phyloP scores from a whole-genome alignment of 2,888 invertebrate genomes.

The Scaptomyza caliginosa region DNA sequence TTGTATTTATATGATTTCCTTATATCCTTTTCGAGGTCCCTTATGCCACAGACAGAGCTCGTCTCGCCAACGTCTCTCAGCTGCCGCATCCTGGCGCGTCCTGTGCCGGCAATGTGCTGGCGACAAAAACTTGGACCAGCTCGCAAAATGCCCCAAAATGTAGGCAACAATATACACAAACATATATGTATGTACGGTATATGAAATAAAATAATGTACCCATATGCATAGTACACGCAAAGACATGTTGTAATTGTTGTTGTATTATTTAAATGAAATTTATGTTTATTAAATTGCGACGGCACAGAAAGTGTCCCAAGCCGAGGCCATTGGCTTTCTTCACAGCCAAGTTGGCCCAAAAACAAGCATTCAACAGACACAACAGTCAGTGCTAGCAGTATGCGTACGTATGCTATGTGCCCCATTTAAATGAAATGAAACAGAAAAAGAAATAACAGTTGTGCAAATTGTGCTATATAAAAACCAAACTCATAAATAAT shows the following conservation, averaged over 20 bases:
- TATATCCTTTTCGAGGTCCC: constrained; percentile 54
- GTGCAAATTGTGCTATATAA: neutral
- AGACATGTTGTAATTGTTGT: constrained; percentile 36
- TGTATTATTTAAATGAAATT: constrained; percentile 67
- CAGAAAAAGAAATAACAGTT: neutral
- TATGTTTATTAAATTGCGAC: constrained; percentile 73
- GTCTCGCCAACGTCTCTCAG: constrained; percentile 48
- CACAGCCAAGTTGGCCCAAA: constrained; percentile 9
- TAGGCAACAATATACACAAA: constrained; percentile 49
- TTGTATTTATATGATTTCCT: constrained; percentile 76
- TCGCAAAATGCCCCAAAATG: constrained; percentile 22
- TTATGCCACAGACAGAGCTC: constrained; percentile 12
- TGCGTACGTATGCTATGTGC: constrained; percentile 9
- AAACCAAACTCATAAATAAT: neutral
- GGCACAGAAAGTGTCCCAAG: constrained; percentile 38
- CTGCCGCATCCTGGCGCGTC: constrained; percentile 4
- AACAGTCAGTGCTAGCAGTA: constrained; percentile 2
- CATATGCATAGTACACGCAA: constrained; percentile 42
- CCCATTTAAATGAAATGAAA: constrained; percentile 9
- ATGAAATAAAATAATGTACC: constrained; percentile 62
- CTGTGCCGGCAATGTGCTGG: constrained; percentile 32
- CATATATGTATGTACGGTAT: too few relatives aligned
- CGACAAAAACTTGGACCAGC: constrained; percentile 52
- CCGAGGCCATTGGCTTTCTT: constrained; percentile 52
- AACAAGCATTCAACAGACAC: constrained; percentile 8